Evolutionary conservation across 2,113 vertebrate species (phyloP).

Genomic region (Rutilus rutilus): DNA sequence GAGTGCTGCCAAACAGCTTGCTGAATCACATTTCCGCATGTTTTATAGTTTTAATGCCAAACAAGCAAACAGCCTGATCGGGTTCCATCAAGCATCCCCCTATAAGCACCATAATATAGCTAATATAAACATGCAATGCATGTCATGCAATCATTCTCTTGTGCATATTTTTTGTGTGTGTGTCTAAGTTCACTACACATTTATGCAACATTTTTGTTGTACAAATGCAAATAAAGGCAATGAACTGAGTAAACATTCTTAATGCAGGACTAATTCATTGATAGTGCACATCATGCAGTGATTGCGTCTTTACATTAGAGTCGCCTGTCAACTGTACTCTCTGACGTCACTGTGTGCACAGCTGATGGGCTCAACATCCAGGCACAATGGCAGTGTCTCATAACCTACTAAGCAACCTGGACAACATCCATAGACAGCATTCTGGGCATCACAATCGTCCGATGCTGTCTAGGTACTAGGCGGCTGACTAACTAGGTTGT

Average conservation of each 20-base stretch:
- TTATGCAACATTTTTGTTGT: neutral
- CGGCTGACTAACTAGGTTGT: neutral
- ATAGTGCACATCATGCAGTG: neutral
- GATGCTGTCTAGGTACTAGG: neutral
- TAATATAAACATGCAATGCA: neutral
- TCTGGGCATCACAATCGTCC: neutral
- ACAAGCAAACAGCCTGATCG: neutral
- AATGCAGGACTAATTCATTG: neutral
- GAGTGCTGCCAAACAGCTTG: neutral
- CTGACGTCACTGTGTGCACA: conserved; percentile 73
- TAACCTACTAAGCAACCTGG: neutral
- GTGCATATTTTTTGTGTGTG: neutral
- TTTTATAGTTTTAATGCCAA: neutral
- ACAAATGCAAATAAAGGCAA: neutral
- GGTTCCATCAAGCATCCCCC: neutral
- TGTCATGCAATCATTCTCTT: neutral
- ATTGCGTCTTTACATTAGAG: neutral
- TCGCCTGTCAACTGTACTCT: conserved; percentile 47
- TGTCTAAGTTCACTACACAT: neutral
- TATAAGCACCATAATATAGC: neutral
- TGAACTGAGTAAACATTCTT: neutral
- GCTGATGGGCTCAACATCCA: conserved; percentile 72
- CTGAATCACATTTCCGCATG: neutral
- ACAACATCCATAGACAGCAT: neutral
- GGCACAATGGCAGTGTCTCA: conserved; percentile 59